Percentiles rank a stretch among this genome's conserved stretches.
Conservation (phyloP, 2,113 vertebrate species). For the Lutjanus erythropterus region DNA sequence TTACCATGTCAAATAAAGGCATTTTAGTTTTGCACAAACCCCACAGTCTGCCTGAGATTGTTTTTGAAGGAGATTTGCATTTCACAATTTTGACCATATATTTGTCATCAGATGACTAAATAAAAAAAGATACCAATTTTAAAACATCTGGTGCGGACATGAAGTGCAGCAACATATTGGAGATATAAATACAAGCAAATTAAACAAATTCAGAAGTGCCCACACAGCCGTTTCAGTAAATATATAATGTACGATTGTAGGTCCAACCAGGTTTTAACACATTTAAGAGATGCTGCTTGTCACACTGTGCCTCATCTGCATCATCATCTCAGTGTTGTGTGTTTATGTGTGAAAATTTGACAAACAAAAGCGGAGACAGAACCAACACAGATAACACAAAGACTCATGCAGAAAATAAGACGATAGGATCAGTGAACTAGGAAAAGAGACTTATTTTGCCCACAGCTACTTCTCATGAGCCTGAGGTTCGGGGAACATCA, state of each 20-base stretch:
- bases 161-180: no score
- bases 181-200: no score
- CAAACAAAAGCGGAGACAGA: background rate
- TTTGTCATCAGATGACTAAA: no score
- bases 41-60: no score
- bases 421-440: conserved; percentile 28
- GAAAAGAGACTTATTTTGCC: conserved; percentile 48
- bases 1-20: no score
- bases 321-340: background rate
- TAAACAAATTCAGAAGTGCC: no score
- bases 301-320: conserved; percentile 1
- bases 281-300: conserved; percentile 2
- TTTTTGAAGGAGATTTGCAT: no score
- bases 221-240: background rate
- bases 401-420: conserved; percentile 44
- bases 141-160: no score
- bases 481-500: conserved; percentile 65
- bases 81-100: no score
- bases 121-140: no score
- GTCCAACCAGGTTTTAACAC: background rate
- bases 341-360: background rate
- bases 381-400: conserved; percentile 14
- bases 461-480: conserved; percentile 52
- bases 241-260: background rate
- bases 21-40: no score